Evolutionary conservation across 1,140 invertebrate genomes (phyloP), one percentile per base, ranked within the genome.

Genomic region (Drosophila paulistorum): DNA sequence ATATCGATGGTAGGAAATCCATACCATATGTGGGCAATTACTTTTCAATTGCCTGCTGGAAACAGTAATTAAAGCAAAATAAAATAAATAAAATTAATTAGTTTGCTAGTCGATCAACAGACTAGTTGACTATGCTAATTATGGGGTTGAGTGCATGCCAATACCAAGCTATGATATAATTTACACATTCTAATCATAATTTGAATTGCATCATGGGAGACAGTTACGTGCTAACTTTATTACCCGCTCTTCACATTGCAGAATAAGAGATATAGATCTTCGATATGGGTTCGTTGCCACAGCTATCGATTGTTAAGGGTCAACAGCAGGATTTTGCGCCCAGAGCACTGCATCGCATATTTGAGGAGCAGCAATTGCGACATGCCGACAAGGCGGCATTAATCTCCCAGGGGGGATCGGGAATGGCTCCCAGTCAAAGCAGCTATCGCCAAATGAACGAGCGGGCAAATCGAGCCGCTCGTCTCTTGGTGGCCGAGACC

Each of bases 211-310:
- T 48, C 2, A 48, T 48, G 13, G 3, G 1, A 39, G 30, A 39
- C 11, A 13, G 37, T 11, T 17, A 17, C 45, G n/a, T n/a, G n/a
- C 7, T 20, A 20, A 7, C 1, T 51, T 9, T 23, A 20, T 14
- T 33, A 7, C 14, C 7, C 20, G 39, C 20, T 3, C 7, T 17
- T 17, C 45, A 20, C 45, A 23, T 51, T 23, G 30, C 45, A 51
- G 17, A 23, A 10, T 23, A 23, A 30, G 33, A 59, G 14, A 17
- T 23, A 60, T 35, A 51, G 7, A 62, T 7, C 3, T 42, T 37
- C 17, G 58, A 73, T 2, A 96, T 96, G 95, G 95, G 95, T 68
- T 95, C 95, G 0, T 86, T 95, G 66, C 94, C 94, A 66, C 93
- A 94, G 64, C 92, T 95, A 57, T 95, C 95, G 7, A 93, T 95